Evolutionary conservation across 2,113 vertebrate genomes (phyloP).

Genomic region (Tetraodon nigroviridis): DNA sequence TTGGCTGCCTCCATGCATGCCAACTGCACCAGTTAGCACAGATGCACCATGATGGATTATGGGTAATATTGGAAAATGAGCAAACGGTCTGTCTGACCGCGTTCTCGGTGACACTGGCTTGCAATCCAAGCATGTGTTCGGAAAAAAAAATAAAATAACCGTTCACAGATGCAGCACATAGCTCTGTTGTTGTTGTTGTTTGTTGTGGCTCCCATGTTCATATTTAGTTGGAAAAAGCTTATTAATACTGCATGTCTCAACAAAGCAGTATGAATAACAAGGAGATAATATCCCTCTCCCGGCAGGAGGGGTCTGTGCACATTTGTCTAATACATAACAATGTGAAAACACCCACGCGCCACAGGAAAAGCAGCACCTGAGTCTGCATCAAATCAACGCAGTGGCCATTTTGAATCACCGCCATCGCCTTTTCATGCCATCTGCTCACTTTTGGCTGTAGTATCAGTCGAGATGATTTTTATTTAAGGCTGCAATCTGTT

Average conservation of each 20-base stretch:
- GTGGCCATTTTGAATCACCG: conserved; percentile 44
- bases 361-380: conserved; percentile 17
- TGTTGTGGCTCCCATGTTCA: no score
- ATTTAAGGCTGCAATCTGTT: conserved; percentile 57
- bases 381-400: conserved; percentile 36
- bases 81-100: conserved; percentile 13
- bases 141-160: neutral
- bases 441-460: conserved; percentile 54
- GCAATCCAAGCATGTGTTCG: neutral
- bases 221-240: no score
- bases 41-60: conserved; percentile 48
- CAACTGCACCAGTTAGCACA: conserved; percentile 23
- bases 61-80: conserved; percentile 49
- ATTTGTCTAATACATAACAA: conserved; percentile 4
- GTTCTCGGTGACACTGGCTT: no score
- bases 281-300: no score
- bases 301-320: conserved; percentile 8
- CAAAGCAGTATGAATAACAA: no score
- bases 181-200: no score
- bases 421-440: conserved; percentile 64
- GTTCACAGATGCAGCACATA: no score
- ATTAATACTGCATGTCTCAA: no score
- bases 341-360: conserved; percentile 4
- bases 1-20: conserved; percentile 43
- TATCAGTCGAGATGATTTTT: conserved; percentile 44